Evolutionary conservation across 2,797 vertebrate species (phyloP).

Genomic region (Poeciliopsis gracilis): DNA sequence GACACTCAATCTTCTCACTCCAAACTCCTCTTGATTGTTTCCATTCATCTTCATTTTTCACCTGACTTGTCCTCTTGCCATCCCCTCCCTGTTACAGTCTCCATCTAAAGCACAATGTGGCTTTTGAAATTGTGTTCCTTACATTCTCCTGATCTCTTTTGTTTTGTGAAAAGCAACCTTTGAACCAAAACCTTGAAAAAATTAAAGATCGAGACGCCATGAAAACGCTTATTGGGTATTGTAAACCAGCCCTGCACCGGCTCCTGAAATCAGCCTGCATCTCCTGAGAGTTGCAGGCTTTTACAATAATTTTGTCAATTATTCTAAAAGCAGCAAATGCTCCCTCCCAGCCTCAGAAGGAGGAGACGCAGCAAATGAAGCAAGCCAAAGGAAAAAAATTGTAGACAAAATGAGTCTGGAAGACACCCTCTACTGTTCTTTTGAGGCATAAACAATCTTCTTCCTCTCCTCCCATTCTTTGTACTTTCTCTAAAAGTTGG

Average conservation of each 20-base stretch:
- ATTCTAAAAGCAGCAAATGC: constrained; percentile 34
- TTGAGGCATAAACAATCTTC: too few species aligned
- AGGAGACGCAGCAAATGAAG: constrained; percentile 14
- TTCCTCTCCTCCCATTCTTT: too few species aligned
- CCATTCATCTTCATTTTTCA: constrained; percentile 61
- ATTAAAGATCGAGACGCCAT: constrained; percentile 11
- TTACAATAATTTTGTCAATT: constrained; percentile 28
- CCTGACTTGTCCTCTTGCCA: constrained; percentile 32
- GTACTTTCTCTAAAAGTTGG: too few species aligned
- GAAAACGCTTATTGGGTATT: constrained; percentile 21
- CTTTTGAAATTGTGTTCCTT: constrained; percentile 28
- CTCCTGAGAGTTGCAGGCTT: constrained; percentile 1
- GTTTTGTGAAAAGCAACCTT: constrained; percentile 1
- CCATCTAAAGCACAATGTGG: constrained; percentile 9
- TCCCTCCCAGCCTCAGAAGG: constrained; percentile 34
- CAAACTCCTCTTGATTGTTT: constrained; percentile 53
- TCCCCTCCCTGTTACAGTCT: constrained; percentile 24
- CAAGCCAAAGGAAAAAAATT: constrained; percentile 2
- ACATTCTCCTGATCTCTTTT: constrained; percentile 4
- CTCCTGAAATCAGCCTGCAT: background rate
- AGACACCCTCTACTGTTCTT: too few species aligned
- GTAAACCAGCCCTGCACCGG: constrained; percentile 4
- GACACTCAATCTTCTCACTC: constrained; percentile 42
- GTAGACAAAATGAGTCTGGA: too few species aligned
- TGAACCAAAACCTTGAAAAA: background rate